Conservation (phyloP, 1,140 invertebrate species). For the Platyscapa corneri region DNA sequence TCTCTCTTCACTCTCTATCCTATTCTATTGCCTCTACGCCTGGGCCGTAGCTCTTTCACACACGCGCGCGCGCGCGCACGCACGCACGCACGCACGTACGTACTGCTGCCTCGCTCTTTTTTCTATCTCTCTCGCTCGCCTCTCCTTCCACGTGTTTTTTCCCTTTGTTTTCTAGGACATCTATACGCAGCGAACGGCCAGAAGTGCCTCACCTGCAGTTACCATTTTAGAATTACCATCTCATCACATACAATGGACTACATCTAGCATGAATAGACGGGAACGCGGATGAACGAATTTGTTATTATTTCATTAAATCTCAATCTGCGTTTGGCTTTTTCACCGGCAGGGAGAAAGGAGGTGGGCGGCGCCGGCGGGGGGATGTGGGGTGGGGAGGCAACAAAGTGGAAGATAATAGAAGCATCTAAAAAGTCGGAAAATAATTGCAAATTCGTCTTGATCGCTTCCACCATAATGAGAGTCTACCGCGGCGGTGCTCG, state of each 20-base stretch:
- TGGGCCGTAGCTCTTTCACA: background rate
- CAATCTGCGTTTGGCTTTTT: background rate
- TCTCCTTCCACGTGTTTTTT: background rate
- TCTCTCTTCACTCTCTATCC: slow-evolving; percentile 32
- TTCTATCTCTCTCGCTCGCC: background rate
- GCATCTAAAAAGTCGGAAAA: background rate
- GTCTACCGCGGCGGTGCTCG: background rate
- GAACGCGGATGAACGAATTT: background rate
- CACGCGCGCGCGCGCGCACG: background rate
- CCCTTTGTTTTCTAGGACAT: slow-evolving; percentile 22
- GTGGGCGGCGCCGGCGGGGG: too few species aligned
- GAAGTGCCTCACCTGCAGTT: background rate
- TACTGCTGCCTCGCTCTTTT: background rate
- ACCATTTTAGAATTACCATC: background rate
- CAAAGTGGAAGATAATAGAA: background rate
- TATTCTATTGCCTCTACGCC: slow-evolving; percentile 31
- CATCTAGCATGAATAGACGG: background rate
- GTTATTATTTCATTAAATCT: background rate
- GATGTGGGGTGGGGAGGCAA: too few species aligned
- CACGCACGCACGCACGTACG: background rate
- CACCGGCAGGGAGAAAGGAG: background rate
- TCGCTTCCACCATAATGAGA: background rate
- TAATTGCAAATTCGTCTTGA: slow-evolving; percentile 15
- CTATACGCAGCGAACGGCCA: background rate
- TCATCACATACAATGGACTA: background rate